Evolutionary conservation across 1,140 invertebrate genomes (phyloP).

Genomic region (Acromyrmex heyeri): DNA sequence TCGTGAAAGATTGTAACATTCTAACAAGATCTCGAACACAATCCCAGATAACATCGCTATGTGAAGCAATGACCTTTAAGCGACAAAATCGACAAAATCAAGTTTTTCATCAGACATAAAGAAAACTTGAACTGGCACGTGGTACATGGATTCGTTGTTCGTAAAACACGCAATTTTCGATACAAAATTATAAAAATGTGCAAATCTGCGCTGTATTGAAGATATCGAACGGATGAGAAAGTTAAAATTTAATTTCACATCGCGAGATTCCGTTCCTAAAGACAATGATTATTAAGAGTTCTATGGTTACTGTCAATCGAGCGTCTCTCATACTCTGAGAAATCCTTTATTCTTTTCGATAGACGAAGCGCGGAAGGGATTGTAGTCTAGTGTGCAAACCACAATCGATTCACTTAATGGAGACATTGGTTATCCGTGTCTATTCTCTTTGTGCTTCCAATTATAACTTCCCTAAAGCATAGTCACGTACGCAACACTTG

Average conservation of each 20-base stretch:
- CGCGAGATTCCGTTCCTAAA: neutral
- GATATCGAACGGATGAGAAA: neutral
- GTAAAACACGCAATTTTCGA: neutral
- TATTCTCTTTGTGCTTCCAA: constrained; percentile 75
- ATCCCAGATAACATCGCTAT: constrained; percentile 64
- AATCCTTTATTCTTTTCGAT: constrained; percentile 9
- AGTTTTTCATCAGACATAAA: neutral
- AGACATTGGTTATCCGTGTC: constrained; percentile 77
- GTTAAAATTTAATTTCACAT: neutral
- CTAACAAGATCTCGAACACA: neutral
- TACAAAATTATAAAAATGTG: neutral
- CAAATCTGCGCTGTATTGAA: neutral
- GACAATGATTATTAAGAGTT: constrained; percentile 7
- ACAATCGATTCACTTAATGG: constrained; percentile 70
- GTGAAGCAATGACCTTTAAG: constrained; percentile 46
- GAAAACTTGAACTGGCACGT: neutral
- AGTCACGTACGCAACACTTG: constrained; percentile 57
- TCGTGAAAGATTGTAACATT: constrained; percentile 19
- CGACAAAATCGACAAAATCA: neutral
- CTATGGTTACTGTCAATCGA: constrained; percentile 50
- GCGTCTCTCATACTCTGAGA: neutral
- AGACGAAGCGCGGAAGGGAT: constrained; percentile 33
- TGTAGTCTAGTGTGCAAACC: constrained; percentile 51
- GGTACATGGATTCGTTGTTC: neutral
- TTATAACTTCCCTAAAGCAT: constrained; percentile 63